Evolutionary conservation across 1,140 invertebrate genomes (phyloP).

Genomic region (Leptoteleia sp.): DNA sequence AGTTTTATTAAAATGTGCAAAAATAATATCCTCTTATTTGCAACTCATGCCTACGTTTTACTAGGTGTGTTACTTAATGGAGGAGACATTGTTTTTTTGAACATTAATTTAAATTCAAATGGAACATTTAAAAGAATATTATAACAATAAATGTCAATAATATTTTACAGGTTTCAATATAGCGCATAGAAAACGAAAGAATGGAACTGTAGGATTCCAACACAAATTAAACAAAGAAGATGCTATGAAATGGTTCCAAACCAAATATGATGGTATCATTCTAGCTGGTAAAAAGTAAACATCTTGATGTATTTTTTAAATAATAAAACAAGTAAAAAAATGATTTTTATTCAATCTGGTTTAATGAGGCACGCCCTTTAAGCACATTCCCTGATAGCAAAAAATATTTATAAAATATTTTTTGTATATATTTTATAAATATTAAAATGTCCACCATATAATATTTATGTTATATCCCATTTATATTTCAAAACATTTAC

Average conservation of each 20-base stretch:
- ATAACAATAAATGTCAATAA: no score
- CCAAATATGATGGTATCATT: slow-evolving; percentile 97
- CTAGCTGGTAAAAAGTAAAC: slow-evolving; percentile 89
- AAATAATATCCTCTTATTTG: slow-evolving; percentile 80
- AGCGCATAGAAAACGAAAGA: slow-evolving; percentile 94
- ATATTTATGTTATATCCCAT: no score
- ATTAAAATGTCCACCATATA: no score
- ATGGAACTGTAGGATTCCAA: slow-evolving; percentile 93
- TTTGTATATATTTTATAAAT: no score
- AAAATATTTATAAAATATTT: no score
- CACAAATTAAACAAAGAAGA: slow-evolving; percentile 98
- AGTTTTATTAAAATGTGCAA: slow-evolving; percentile 76
- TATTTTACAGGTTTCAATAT: slow-evolving; percentile 96
- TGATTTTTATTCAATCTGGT: no score
- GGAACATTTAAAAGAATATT: no score
- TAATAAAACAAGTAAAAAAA: no score
- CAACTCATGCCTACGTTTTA: slow-evolving; percentile 81
- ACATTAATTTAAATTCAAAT: slow-evolving; percentile 17
- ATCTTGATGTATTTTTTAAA: no score
- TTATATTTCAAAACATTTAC: no score
- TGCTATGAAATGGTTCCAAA: slow-evolving; percentile 99
- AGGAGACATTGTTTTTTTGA: slow-evolving; percentile 71
- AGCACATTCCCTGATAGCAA: no score
- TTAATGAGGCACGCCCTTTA: no score
- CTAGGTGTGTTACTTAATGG: slow-evolving; percentile 81